Evolutionary conservation across 2,888 invertebrate genomes (phyloP).

Genomic region (Aethes cnicana): DNA sequence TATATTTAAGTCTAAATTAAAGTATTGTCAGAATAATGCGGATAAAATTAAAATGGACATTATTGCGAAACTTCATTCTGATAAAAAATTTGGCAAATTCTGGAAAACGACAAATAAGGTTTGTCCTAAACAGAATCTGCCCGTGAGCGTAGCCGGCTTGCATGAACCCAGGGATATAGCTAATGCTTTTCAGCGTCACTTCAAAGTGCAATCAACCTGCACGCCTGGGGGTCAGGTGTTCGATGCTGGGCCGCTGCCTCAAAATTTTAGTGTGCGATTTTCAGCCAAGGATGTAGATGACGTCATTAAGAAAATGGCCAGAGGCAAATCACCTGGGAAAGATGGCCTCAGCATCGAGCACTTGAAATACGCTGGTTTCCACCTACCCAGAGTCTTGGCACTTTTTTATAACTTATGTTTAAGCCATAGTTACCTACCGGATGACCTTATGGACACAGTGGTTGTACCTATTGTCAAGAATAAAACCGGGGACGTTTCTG

Average conservation of each 20-base stretch:
- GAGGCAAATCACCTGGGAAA: neutral
- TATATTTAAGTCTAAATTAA: neutral
- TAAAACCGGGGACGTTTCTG: too few relatives aligned
- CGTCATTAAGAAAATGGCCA: neutral
- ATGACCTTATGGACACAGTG: slow-evolving; percentile 2
- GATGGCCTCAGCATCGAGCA: neutral
- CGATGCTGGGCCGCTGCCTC: neutral
- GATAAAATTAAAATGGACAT: neutral
- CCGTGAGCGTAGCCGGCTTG: neutral
- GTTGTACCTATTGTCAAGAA: slow-evolving; percentile 4
- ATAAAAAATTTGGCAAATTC: neutral
- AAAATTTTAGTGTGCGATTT: neutral
- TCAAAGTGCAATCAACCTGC: neutral
- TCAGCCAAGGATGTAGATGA: neutral
- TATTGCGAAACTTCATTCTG: neutral
- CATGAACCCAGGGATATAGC: neutral
- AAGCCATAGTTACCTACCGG: slow-evolving; percentile 5
- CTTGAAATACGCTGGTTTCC: neutral
- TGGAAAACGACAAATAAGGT: neutral
- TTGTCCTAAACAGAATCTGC: neutral
- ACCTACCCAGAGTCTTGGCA: neutral
- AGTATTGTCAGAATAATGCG: neutral
- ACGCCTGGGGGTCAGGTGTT: neutral
- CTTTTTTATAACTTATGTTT: slow-evolving; percentile 1
- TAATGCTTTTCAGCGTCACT: neutral